Percentiles rank a stretch among this genome's conserved stretches.
These are phyloP conservation scores for Drosophila pseudoananassae DNA, from an alignment of 1,140 invertebrate genomes.

Conservation along the genomic window DNA sequence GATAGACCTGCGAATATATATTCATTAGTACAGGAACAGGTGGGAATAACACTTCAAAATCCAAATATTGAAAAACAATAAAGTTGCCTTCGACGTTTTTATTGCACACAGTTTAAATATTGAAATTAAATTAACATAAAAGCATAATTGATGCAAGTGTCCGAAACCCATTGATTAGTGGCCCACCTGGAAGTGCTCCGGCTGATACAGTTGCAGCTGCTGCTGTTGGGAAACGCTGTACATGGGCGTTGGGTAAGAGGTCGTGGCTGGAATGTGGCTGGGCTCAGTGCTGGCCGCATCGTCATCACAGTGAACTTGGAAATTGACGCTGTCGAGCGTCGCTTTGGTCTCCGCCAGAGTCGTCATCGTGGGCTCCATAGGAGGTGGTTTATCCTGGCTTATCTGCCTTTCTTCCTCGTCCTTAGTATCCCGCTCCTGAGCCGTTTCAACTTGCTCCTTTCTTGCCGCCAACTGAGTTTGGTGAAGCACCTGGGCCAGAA, in stretches of 20 bases:
- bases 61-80: neutral
- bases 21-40: neutral
- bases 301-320: conserved; percentile 75
- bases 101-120: neutral
- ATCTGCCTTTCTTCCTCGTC: conserved; percentile 10
- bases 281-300: conserved; percentile 21
- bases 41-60: neutral
- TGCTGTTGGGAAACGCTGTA: conserved; percentile 48
- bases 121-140: neutral
- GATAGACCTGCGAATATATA: conserved; percentile 35
- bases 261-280: conserved; percentile 62
- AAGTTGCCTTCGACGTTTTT: neutral
- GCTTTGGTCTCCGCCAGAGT: conserved; percentile 76
- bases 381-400: conserved; percentile 11
- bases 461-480: conserved; percentile 69
- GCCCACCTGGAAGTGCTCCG: conserved; percentile 51
- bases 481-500: conserved; percentile 90
- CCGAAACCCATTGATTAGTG: neutral
- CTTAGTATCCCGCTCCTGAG: neutral
- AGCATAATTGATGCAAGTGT: neutral
- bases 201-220: conserved; percentile 18
- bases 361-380: conserved; percentile 57
- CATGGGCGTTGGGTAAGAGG: conserved; percentile 12
- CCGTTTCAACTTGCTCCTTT: conserved; percentile 7
- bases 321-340: conserved; percentile 70